phyloP scores from a whole-genome alignment of 2,113 vertebrate genomes.

The Tachycineta bicolor region DNA sequence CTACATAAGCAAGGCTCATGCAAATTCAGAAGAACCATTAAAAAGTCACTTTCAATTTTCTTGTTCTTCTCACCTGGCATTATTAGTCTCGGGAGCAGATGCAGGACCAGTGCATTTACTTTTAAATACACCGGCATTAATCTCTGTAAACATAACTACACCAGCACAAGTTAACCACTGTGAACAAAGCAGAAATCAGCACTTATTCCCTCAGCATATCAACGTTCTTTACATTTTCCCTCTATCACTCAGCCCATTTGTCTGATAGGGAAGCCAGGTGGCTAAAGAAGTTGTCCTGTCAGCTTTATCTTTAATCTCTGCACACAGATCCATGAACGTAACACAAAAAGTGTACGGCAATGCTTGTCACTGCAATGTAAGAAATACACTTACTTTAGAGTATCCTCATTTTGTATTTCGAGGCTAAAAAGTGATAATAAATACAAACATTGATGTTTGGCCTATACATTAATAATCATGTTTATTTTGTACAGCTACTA shows the following conservation, averaged over 20 bases:
- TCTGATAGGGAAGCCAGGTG: conserved; percentile 46
- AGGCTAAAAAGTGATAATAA: conserved; percentile 55
- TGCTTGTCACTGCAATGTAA: conserved; percentile 71
- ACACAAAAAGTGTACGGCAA: conserved; percentile 62
- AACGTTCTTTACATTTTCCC: conserved; percentile 44
- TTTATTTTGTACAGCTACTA: conserved; percentile 24
- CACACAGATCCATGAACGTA: conserved; percentile 68
- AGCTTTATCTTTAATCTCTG: conserved; percentile 76
- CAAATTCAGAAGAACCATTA: conserved; percentile 48
- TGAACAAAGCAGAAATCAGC: conserved; percentile 73
- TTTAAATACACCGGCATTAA: conserved; percentile 68
- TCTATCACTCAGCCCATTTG: conserved; percentile 58
- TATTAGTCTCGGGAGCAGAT: conserved; percentile 65
- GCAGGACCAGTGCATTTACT: conserved; percentile 20
- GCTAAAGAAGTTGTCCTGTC: conserved; percentile 71
- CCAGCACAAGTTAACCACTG: conserved; percentile 60
- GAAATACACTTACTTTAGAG: conserved; percentile 78
- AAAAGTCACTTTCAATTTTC: conserved; percentile 66
- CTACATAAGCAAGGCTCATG: conserved; percentile 20
- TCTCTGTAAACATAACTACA: conserved; percentile 64
- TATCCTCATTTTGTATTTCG: conserved; percentile 32
- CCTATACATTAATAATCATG: background rate
- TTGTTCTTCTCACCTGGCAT: conserved; percentile 33
- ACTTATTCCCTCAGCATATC: conserved; percentile 71
- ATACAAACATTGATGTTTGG: background rate